A percentile compares a stretch with the other conserved stretches of the same genome.
These are phyloP conservation scores for Alloscopus bannaensis DNA, from an alignment of 2,888 invertebrate species.

Conservation along the genomic window DNA sequence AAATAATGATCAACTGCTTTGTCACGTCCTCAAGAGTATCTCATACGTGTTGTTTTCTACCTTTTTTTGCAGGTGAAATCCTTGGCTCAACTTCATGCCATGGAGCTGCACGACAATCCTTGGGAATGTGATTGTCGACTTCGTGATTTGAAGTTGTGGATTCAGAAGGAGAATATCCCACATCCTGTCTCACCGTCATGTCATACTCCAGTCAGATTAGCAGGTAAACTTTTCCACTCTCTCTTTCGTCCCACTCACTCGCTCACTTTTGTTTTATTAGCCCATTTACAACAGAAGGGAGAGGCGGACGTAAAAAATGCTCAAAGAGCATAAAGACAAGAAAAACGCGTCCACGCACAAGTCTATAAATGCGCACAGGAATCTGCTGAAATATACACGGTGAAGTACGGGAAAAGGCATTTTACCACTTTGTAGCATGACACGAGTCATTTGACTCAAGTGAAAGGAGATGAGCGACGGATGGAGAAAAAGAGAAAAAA, in stretches of 20 bases:
- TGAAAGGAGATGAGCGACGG: slow-evolving; percentile 7
- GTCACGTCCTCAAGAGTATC: neutral
- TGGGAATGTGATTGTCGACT: slow-evolving; percentile 93
- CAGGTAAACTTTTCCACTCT: no score
- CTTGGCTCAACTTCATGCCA: slow-evolving; percentile 80
- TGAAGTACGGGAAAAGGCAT: no score
- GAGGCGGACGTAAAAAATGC: no score
- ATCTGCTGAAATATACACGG: no score
- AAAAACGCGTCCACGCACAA: no score
- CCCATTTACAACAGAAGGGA: no score
- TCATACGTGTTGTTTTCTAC: neutral
- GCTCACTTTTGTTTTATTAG: no score
- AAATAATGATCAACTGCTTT: slow-evolving; percentile 13
- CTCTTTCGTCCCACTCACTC: no score
- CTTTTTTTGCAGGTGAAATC: slow-evolving; percentile 70
- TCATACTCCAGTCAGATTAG: slow-evolving; percentile 75
- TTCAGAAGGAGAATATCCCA: slow-evolving; percentile 81
- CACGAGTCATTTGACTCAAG: slow-evolving; percentile 53
- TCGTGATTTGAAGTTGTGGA: slow-evolving; percentile 88
- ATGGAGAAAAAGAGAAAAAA: no score
- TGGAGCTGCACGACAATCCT: slow-evolving; percentile 90
- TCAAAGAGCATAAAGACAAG: no score
- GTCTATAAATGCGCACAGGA: neutral
- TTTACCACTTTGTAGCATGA: no score
- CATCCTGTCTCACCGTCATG: slow-evolving; percentile 88